Evolutionary conservation across 92 coral and sea anemone genomes (phyloP).

Genomic region (Hydrozoanthus gracilis): DNA sequence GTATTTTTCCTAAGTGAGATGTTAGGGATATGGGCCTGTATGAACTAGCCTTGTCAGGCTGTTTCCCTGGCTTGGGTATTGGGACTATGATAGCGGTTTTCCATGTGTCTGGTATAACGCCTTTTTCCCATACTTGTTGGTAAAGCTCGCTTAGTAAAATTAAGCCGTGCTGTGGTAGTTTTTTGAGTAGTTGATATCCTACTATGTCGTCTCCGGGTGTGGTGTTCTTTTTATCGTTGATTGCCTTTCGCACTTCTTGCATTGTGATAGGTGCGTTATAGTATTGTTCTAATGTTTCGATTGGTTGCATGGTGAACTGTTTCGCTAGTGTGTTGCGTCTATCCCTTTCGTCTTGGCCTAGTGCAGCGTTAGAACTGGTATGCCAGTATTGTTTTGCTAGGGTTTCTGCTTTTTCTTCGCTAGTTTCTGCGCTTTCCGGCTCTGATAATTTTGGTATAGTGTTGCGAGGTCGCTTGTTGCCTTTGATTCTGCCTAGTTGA

Average conservation of each 20-base stretch:
- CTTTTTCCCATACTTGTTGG: not conserved
- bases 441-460: not conserved
- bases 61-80: not conserved
- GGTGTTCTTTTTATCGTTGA: not conserved
- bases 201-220: not conserved
- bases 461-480: not conserved
- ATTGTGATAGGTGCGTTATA: not conserved
- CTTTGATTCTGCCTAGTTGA: not conserved
- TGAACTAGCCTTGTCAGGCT: not conserved
- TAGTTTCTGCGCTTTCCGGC: not conserved
- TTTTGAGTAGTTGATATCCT: not conserved
- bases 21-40: constrained; percentile 5
- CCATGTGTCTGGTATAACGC: not conserved
- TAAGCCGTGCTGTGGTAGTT: not conserved
- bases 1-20: not conserved
- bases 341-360: not conserved
- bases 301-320: not conserved
- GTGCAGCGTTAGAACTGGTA: not conserved
- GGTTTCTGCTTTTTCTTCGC: not conserved
- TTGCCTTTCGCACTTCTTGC: not conserved
- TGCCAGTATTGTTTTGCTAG: not conserved
- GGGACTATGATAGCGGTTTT: not conserved
- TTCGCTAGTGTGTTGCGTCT: not conserved
- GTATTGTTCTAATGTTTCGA: not conserved
- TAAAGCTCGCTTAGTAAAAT: not conserved